These are phyloP conservation scores for Crossocerus cetratus DNA, from an alignment of 2,888 invertebrate species.

Conservation along the genomic window DNA sequence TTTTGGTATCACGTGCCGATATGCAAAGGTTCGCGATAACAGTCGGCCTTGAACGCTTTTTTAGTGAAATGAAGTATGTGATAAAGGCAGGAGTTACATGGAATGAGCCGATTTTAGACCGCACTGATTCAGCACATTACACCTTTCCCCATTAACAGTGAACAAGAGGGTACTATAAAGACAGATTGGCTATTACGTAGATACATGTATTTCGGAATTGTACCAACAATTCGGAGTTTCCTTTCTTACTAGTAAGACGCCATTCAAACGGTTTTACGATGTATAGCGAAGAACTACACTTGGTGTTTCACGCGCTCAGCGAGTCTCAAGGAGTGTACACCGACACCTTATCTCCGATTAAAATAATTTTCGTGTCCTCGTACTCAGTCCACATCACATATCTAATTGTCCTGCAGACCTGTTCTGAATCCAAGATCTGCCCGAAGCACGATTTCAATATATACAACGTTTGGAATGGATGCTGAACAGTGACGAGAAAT, in stretches of 20 bases:
- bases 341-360: neutral
- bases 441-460: constrained; percentile 44
- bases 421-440: constrained; percentile 17
- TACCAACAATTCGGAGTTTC: constrained; percentile 40
- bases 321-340: neutral
- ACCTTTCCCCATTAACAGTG: too few relatives aligned
- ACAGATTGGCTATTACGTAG: constrained; percentile 28
- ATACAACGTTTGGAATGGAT: constrained; percentile 39
- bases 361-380: constrained; percentile 5
- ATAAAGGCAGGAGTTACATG: neutral
- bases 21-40: neutral
- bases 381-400: constrained; percentile 5
- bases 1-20: neutral
- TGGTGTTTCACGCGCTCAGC: constrained; percentile 1
- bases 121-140: neutral
- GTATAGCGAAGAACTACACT: constrained; percentile 31
- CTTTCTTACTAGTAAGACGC: constrained; percentile 12
- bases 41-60: constrained; percentile 2
- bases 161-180: constrained; percentile 32
- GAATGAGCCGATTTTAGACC: neutral
- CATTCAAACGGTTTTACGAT: constrained; percentile 26
- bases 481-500: constrained; percentile 22
- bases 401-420: constrained; percentile 17
- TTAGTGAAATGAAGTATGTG: neutral
- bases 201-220: constrained; percentile 53